Conservation (phyloP, 2,888 invertebrate genomes). For the Blastobasis adustella region DNA sequence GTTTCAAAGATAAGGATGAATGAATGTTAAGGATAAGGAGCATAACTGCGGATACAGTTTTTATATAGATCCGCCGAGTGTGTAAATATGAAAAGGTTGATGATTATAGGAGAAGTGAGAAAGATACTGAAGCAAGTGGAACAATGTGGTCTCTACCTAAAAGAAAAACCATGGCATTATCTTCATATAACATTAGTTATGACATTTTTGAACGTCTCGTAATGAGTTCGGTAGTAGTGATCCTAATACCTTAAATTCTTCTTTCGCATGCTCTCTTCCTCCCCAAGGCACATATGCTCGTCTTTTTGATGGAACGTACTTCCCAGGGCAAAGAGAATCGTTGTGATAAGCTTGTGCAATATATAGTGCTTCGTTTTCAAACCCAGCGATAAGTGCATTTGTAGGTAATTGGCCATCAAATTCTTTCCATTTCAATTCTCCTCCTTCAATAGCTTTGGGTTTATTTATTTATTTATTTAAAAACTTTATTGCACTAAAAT, state of each 20-base stretch:
- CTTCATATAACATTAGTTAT: too few relatives aligned
- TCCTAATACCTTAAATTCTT: slow-evolving; percentile 77
- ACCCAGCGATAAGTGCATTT: slow-evolving; percentile 80
- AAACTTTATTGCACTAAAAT: too few relatives aligned
- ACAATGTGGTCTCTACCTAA: too few relatives aligned
- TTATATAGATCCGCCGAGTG: too few relatives aligned
- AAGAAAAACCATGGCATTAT: too few relatives aligned
- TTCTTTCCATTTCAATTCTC: slow-evolving; percentile 77
- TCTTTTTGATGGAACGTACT: slow-evolving; percentile 81
- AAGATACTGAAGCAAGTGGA: too few relatives aligned
- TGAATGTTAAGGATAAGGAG: too few relatives aligned
- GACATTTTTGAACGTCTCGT: not conserved
- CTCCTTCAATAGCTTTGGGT: slow-evolving; percentile 28
- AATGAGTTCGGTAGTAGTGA: not conserved
- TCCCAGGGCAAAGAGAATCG: slow-evolving; percentile 86
- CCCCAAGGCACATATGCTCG: slow-evolving; percentile 85
- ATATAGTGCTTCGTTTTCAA: slow-evolving; percentile 78
- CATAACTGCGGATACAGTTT: too few relatives aligned
- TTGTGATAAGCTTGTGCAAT: slow-evolving; percentile 81
- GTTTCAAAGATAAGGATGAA: too few relatives aligned
- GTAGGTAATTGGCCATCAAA: slow-evolving; percentile 78
- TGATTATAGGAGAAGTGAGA: too few relatives aligned
- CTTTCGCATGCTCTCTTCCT: slow-evolving; percentile 79
- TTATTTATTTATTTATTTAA: too few relatives aligned
- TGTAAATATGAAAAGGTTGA: too few relatives aligned